Percentiles rank a stretch among this genome's conserved stretches.
phyloP scores from a whole-genome alignment of 1,140 invertebrate genomes.

The Atta cephalotes region DNA sequence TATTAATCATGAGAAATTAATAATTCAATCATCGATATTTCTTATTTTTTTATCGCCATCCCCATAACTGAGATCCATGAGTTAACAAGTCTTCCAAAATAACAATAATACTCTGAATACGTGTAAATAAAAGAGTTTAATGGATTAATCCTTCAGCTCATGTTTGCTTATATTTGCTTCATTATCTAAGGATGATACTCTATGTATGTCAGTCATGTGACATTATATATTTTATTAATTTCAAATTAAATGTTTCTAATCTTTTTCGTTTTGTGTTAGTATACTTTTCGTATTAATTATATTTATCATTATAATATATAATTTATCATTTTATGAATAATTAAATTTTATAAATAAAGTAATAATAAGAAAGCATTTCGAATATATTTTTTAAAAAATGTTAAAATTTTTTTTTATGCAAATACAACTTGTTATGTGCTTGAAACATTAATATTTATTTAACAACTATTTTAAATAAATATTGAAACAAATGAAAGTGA shows the following conservation, averaged over 20 bases:
- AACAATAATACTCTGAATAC: slow-evolving; percentile 27
- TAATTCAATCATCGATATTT: slow-evolving; percentile 16
- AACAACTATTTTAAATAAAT: neutral
- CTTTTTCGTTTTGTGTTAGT: neutral
- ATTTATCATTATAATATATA: neutral
- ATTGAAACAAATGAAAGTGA: neutral
- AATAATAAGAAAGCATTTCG: neutral
- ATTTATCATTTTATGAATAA: neutral
- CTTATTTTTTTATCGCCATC: neutral
- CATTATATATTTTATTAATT: neutral
- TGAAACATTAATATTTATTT: neutral
- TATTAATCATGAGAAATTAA: slow-evolving; percentile 32
- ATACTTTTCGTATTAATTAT: neutral
- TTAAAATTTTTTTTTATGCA: neutral
- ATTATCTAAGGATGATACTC: neutral
- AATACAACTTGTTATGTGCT: neutral
- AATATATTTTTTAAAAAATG: neutral
- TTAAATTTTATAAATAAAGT: neutral
- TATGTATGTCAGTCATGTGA: slow-evolving; percentile 21
- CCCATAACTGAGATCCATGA: neutral
- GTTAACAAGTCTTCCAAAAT: neutral
- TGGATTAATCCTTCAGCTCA: neutral
- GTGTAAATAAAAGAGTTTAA: neutral
- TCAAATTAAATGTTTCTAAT: neutral
- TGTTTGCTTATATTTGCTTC: neutral